phyloP scores from a whole-genome alignment of 1,140 invertebrate species.

The Sitobion miscanthi region DNA sequence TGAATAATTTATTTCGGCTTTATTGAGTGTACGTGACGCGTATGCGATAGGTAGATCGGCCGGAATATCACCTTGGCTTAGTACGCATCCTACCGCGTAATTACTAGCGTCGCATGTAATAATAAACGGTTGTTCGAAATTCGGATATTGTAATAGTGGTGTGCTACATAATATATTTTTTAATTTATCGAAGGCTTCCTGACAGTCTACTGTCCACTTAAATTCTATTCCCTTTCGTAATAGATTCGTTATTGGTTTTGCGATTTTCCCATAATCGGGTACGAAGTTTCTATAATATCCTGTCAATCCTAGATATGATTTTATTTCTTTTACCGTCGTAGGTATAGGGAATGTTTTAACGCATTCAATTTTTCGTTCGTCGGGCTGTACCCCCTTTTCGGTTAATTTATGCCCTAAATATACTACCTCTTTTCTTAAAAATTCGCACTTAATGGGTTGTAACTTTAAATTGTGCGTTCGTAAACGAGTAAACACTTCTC shows the following conservation, averaged over 20 bases:
- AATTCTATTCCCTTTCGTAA: background rate
- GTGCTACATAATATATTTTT: constrained; percentile 3
- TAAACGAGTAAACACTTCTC: constrained; percentile 62
- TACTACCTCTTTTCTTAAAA: constrained; percentile 63
- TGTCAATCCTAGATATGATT: background rate
- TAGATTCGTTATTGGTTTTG: constrained; percentile 7
- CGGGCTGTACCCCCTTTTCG: constrained; percentile 63
- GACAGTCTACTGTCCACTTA: background rate
- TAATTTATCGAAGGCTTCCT: background rate
- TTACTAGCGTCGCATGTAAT: too few relatives aligned
- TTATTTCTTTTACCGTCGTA: background rate
- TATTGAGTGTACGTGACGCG: too few relatives aligned
- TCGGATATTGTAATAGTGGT: constrained; percentile 33
- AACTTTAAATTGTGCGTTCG: constrained; percentile 63
- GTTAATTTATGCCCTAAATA: constrained; percentile 64
- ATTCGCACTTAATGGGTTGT: constrained; percentile 64
- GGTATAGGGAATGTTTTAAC: constrained; percentile 57
- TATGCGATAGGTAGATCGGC: too few relatives aligned
- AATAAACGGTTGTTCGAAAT: too few relatives aligned
- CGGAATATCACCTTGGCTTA: too few relatives aligned
- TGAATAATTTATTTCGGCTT: too few relatives aligned
- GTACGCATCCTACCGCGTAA: too few relatives aligned
- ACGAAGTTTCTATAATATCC: constrained; percentile 34
- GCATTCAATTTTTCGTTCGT: constrained; percentile 63
- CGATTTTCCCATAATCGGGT: background rate